Percentiles rank a stretch among this genome's conserved stretches.
Conservation (phyloP, 1,140 invertebrate species). For the Macrobrachium rosenbergii region DNA sequence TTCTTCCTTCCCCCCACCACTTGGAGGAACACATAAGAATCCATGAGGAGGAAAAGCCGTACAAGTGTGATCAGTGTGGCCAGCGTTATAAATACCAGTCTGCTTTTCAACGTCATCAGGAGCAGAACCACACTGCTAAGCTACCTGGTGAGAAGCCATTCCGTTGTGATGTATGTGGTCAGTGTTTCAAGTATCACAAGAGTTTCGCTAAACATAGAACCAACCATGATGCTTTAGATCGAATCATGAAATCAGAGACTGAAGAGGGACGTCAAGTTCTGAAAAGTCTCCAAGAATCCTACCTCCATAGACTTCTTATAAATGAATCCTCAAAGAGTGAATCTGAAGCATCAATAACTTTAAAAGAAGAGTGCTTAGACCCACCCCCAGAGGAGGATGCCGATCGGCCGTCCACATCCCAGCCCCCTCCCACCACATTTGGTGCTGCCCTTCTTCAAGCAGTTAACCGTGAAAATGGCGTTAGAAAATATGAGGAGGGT, state of each 20-base stretch:
- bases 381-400: constrained; percentile 41
- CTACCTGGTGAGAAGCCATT: constrained; percentile 89
- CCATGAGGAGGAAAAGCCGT: constrained; percentile 80
- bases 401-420: constrained; percentile 60
- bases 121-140: constrained; percentile 87
- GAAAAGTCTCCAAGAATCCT: constrained; percentile 51
- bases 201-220: constrained; percentile 90
- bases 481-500: constrained; percentile 61
- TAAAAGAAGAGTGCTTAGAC: constrained; percentile 52
- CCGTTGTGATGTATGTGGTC: constrained; percentile 89
- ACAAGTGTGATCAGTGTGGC: constrained; percentile 90
- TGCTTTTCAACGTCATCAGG: constrained; percentile 88
- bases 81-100: constrained; percentile 89
- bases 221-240: constrained; percentile 80
- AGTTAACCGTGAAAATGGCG: constrained; percentile 60
- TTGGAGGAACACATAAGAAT: constrained; percentile 66
- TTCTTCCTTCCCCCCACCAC: constrained; percentile 63
- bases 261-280: constrained; percentile 47
- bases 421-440: constrained; percentile 33
- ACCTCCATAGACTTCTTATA: constrained; percentile 60
- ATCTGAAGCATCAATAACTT: constrained; percentile 51
- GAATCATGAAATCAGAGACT: constrained; percentile 63
- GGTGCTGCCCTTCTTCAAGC: constrained; percentile 52
- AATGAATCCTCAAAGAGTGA: constrained; percentile 59
- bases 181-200: constrained; percentile 90